Evolutionary conservation across 2,113 vertebrate species (phyloP).

Genomic region (Orthonyx spaldingii): DNA sequence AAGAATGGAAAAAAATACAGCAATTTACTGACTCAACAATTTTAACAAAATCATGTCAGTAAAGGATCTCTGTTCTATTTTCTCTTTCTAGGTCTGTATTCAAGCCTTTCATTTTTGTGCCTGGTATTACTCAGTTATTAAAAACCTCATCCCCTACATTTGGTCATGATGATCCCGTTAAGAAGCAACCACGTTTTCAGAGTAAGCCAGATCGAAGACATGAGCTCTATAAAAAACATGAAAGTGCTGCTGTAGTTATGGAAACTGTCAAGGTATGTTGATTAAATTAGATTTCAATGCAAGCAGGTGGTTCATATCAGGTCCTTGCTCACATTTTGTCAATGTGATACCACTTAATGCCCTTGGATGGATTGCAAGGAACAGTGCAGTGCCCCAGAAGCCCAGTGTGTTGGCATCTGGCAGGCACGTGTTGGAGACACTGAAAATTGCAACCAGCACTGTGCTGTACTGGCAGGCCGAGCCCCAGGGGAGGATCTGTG

Average conservation of each 20-base stretch:
- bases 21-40: not conserved
- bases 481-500: not conserved
- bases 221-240: conserved; percentile 85
- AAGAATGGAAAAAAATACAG: not conserved
- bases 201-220: conserved; percentile 90
- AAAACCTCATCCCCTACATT: conserved; percentile 85
- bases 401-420: not conserved
- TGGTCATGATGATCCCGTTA: conserved; percentile 83
- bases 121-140: conserved; percentile 71
- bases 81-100: conserved; percentile 85
- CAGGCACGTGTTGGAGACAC: not conserved
- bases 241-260: conserved; percentile 76
- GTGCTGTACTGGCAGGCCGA: not conserved
- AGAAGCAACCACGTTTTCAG: conserved; percentile 84
- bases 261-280: conserved; percentile 73
- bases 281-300: conserved; percentile 7
- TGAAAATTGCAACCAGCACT: not conserved
- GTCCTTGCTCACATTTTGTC: not conserved
- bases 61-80: not conserved
- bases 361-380: not conserved
- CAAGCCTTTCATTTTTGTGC: conserved; percentile 94
- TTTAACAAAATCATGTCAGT: not conserved
- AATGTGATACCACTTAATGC: not conserved
- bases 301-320: conserved; percentile 38
- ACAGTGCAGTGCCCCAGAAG: not conserved